A percentile compares a stretch with the other conserved stretches of the same genome.
Conservation (phyloP, 2,797 vertebrate genomes). For the Sebastes matsubarae region DNA sequence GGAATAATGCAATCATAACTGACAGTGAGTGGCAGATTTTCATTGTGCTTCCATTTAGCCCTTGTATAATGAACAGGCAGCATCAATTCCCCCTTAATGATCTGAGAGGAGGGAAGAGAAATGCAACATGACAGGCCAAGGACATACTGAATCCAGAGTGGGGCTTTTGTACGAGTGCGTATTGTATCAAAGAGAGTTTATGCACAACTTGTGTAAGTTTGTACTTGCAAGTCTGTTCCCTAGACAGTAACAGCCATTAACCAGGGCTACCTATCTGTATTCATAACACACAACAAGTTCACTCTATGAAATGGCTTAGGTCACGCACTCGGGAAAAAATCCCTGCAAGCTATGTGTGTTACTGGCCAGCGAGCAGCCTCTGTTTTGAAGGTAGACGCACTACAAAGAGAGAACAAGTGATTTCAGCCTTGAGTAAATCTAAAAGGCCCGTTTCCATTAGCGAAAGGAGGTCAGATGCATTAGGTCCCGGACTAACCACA, state of each 20-base stretch:
- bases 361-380: constrained; percentile 39
- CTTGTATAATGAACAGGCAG: constrained; percentile 75
- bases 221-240: constrained; percentile 29
- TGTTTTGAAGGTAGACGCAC: constrained; percentile 59
- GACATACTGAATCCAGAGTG: constrained; percentile 54
- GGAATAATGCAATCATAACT: constrained; percentile 74
- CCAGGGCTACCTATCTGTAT: constrained; percentile 56
- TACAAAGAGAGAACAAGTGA: constrained; percentile 73
- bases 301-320: constrained; percentile 59
- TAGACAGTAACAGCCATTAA: constrained; percentile 50
- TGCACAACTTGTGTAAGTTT: constrained; percentile 44
- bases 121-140: constrained; percentile 79
- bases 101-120: constrained; percentile 56
- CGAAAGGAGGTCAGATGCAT: constrained; percentile 80
- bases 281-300: constrained; percentile 60
- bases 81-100: constrained; percentile 74
- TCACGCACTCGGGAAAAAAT: constrained; percentile 56
- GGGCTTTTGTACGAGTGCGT: constrained; percentile 24
- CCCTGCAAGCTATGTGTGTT: constrained; percentile 63
- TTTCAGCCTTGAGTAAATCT: constrained; percentile 80
- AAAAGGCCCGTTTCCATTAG: constrained; percentile 82
- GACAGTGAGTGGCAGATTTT: constrained; percentile 79
- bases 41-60: constrained; percentile 76
- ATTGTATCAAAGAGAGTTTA: constrained; percentile 28
- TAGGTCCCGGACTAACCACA: constrained; percentile 61